Evolutionary conservation across 2,113 vertebrate genomes (phyloP), one percentile per base, ranked within the genome.

Genomic region (Empidonax alnorum): DNA sequence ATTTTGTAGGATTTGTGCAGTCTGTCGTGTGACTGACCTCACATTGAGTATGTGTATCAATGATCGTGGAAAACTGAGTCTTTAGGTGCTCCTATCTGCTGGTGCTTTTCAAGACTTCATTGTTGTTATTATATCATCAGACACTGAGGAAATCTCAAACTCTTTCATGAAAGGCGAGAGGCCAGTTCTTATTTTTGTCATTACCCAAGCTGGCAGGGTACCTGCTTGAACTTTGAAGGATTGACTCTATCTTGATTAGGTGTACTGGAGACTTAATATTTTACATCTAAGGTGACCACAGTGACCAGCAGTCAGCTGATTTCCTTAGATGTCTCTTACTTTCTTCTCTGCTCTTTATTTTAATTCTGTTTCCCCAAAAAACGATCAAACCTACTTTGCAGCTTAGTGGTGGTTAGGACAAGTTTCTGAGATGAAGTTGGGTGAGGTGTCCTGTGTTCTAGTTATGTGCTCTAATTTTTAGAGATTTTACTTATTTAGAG

Each of bases 381-480:
- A 22, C 0, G 0, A 11, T 31, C 28, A 53, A 62, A 14, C 19
- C 81, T 67, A 33, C 9, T 84, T 78, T 68, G 12, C n/a, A 53
- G 52, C 6, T 52, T 19, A 39, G 15, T 56, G 28, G 15, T 61
- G 31, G 6, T 22, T 78, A 47, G 47, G 19, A 68, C 8, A 56
- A 30, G 39, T 65, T 67, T 55, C 31, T 82, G 31, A 35, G 27
- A 68, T 75, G 37, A 80, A 93, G 55, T 9, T 93, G 52, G 12
- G 30, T 66, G 50, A 94, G 12, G 7, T 19, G 1, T 62, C 73
- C 33, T 39, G 63, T 80, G 76, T 89, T 96, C 83, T 68, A 92
- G 18, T 85, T 94, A 94, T 62, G 58, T 76, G 81, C 19, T 93
- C 89, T 87, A 82, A 84, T 73, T 96, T 93, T 82, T 79, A 78